A percentile compares a stretch with the other conserved stretches of the same genome.
phyloP scores from a whole-genome alignment of 2,113 vertebrate genomes.

The Pithys albifrons region DNA sequence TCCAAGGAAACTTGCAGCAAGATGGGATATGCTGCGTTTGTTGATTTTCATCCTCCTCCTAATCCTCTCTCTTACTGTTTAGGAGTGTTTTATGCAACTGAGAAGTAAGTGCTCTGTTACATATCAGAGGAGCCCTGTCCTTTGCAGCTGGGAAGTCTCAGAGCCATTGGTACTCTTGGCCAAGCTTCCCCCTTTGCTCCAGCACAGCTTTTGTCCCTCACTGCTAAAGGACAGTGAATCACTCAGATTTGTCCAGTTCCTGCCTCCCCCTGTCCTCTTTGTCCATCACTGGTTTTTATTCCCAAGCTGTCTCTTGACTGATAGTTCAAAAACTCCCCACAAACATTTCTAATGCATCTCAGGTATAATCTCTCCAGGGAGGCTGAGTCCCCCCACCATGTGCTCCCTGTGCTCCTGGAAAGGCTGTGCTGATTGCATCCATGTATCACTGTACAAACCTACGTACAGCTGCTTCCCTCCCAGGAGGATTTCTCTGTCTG shows the following conservation, averaged over 20 bases:
- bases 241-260: neutral
- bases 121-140: neutral
- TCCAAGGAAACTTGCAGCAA: neutral
- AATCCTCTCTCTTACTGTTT: neutral
- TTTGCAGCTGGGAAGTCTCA: neutral
- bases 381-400: neutral
- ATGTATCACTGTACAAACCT: neutral
- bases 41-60: rapidly evolving
- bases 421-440: neutral
- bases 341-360: neutral
- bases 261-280: neutral
- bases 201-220: neutral
- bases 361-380: neutral
- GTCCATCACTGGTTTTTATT: neutral
- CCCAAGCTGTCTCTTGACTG: neutral
- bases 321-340: neutral
- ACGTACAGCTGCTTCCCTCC: neutral
- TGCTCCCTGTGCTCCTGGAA: neutral
- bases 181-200: neutral
- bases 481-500: neutral
- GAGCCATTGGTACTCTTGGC: neutral
- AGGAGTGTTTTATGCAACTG: neutral
- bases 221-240: neutral
- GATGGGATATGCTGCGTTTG: rapidly evolving
- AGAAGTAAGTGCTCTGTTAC: neutral